phyloP scores from a whole-genome alignment of 2,888 invertebrate genomes.

The Apotomis capreana region DNA sequence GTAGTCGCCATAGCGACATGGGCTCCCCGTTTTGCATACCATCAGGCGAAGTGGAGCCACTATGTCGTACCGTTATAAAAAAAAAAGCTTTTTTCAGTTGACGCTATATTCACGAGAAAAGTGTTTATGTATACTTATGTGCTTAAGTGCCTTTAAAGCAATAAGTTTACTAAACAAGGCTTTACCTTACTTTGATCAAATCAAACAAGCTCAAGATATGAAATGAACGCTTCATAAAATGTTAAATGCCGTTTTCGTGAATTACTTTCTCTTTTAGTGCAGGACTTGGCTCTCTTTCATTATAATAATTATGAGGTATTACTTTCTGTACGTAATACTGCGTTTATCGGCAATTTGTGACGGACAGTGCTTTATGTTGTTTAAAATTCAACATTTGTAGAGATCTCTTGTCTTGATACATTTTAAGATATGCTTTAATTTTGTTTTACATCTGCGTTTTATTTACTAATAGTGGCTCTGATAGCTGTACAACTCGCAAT shows the following conservation, averaged over 20 bases:
- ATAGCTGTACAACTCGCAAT: no score
- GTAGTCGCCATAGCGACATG: no score
- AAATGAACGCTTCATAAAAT: constrained; percentile 7
- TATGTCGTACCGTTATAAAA: no score
- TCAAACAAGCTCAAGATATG: not conserved
- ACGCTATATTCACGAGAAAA: no score
- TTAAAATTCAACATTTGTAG: not conserved
- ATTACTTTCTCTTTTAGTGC: constrained; percentile 31
- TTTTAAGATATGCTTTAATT: not conserved
- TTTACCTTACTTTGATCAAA: not conserved
- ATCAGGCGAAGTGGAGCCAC: no score
- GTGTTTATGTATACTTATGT: no score
- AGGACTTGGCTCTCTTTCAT: constrained; percentile 23
- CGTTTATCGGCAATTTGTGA: constrained; percentile 18
- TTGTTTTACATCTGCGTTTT: no score
- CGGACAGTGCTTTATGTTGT: not conserved
- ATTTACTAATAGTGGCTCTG: no score
- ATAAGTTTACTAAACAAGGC: no score
- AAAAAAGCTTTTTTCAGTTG: no score
- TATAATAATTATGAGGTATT: constrained; percentile 26
- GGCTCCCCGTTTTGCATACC: no score
- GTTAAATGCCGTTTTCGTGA: constrained; percentile 17
- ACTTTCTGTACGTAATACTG: constrained; percentile 3
- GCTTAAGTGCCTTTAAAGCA: no score
- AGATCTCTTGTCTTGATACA: not conserved